These are phyloP conservation scores for Catocala nupta DNA, from an alignment of 2,888 invertebrate species.

Conservation along the genomic window DNA sequence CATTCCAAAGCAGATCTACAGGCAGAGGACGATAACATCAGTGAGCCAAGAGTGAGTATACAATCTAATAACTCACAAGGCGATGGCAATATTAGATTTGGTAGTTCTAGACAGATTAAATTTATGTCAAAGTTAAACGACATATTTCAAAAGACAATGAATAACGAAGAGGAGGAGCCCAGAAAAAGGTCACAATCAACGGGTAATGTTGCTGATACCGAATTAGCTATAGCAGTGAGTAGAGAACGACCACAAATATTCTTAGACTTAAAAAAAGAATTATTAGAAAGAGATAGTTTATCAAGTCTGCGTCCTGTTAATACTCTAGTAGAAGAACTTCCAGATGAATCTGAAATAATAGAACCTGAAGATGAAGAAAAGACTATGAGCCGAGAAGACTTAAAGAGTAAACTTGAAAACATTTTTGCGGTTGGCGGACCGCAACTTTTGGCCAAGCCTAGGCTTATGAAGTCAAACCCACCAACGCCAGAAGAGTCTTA, in stretches of 20 bases:
- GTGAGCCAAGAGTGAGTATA: conserved; percentile 65
- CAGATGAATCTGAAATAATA: conserved; percentile 26
- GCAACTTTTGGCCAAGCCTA: conserved; percentile 64
- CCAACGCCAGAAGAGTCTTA: conserved; percentile 76
- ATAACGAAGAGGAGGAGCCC: conserved; percentile 66
- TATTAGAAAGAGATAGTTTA: conserved; percentile 62
- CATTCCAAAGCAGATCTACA: conserved; percentile 54
- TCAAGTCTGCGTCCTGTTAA: conserved; percentile 67
- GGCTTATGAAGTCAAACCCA: conserved; percentile 75
- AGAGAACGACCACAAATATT: conserved; percentile 67
- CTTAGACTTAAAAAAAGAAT: conserved; percentile 75
- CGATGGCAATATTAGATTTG: conserved; percentile 70
- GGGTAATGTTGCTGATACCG: conserved; percentile 67
- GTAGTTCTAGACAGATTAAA: conserved; percentile 71
- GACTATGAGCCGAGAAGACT: conserved; percentile 70
- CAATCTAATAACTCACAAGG: conserved; percentile 66
- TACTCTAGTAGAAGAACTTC: conserved; percentile 44
- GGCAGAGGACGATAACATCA: conserved; percentile 51
- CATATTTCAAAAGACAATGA: conserved; percentile 75
- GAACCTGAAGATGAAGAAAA: conserved; percentile 60
- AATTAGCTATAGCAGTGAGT: conserved; percentile 48
- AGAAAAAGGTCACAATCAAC: conserved; percentile 76
- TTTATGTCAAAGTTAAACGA: conserved; percentile 81
- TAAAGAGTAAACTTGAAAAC: conserved; percentile 78
- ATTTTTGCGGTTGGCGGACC: conserved; percentile 77